Percentiles rank a stretch among this genome's conserved stretches.
Conservation (phyloP, 2,113 vertebrate genomes). For the Pipra filicauda region DNA sequence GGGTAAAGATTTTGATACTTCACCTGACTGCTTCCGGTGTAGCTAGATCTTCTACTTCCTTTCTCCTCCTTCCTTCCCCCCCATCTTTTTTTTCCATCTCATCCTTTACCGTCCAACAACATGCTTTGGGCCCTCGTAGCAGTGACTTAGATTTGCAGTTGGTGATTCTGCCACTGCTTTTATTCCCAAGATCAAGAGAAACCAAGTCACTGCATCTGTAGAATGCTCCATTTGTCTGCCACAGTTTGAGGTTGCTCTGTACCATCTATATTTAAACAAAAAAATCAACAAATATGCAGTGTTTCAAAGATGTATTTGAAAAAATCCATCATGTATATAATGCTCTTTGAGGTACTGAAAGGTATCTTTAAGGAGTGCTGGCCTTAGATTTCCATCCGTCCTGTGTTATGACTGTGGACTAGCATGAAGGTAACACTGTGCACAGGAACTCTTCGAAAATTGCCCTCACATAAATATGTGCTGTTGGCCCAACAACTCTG, state of each 20-base stretch:
- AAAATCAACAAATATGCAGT: background rate
- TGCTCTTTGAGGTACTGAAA: background rate
- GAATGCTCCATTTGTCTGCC: background rate
- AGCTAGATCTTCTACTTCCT: background rate
- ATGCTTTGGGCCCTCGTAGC: background rate
- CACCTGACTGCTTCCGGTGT: background rate
- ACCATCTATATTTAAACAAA: background rate
- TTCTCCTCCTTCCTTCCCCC: background rate
- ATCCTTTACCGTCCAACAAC: background rate
- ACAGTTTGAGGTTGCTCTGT: background rate
- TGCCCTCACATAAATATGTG: background rate
- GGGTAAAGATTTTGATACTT: background rate
- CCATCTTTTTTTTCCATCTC: background rate
- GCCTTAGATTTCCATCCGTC: background rate
- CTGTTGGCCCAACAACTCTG: background rate
- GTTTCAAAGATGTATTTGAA: background rate
- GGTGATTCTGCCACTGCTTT: background rate
- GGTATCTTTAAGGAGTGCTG: background rate
- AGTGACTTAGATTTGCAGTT: background rate
- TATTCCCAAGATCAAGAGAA: background rate
- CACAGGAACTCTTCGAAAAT: background rate
- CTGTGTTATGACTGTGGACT: accelerated
- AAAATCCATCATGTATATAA: background rate
- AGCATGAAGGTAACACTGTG: background rate
- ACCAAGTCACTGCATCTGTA: background rate